Evolutionary conservation across 2,797 vertebrate genomes (phyloP).

Genomic region (Acrossocheilus fasciatus): DNA sequence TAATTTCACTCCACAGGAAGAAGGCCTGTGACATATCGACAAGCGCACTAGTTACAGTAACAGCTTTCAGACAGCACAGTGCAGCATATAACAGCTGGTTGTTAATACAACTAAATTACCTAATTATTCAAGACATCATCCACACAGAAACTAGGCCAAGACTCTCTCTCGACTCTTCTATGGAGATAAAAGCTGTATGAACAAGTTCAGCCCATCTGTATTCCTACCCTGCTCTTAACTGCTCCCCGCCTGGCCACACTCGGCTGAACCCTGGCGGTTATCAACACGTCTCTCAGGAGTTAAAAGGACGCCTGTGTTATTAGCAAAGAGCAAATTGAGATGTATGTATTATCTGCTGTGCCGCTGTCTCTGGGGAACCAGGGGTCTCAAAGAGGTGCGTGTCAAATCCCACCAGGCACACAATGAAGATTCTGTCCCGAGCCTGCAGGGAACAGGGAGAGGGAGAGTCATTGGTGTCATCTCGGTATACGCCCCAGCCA

Average conservation of each 20-base stretch:
- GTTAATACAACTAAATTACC: constrained; percentile 43
- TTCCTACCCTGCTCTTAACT: constrained; percentile 57
- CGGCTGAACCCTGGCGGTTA: constrained; percentile 63
- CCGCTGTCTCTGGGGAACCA: constrained; percentile 78
- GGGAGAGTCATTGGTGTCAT: constrained; percentile 77
- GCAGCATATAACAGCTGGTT: constrained; percentile 16
- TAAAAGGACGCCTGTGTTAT: constrained; percentile 66
- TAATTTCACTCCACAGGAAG: not conserved
- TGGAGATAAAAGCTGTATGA: constrained; percentile 51
- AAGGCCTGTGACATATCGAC: constrained; percentile 1
- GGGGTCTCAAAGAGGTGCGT: constrained; percentile 77
- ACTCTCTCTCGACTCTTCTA: constrained; percentile 21
- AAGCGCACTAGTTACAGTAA: not conserved
- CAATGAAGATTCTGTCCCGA: constrained; percentile 61
- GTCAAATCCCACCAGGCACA: constrained; percentile 68
- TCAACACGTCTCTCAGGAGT: constrained; percentile 67
- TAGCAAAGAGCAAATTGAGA: constrained; percentile 76
- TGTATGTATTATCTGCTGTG: constrained; percentile 75
- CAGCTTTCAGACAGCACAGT: not conserved
- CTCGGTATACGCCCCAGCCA: constrained; percentile 74
- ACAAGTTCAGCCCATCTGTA: constrained; percentile 40
- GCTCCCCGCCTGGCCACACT: constrained; percentile 71
- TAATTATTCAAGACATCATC: constrained; percentile 44
- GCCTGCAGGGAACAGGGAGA: constrained; percentile 76
- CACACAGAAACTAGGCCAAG: constrained; percentile 17